These are phyloP conservation scores for Pentamera pediparva DNA, from an alignment of 53 echinoderm and acorn worm genomes.

Conservation along the genomic window DNA sequence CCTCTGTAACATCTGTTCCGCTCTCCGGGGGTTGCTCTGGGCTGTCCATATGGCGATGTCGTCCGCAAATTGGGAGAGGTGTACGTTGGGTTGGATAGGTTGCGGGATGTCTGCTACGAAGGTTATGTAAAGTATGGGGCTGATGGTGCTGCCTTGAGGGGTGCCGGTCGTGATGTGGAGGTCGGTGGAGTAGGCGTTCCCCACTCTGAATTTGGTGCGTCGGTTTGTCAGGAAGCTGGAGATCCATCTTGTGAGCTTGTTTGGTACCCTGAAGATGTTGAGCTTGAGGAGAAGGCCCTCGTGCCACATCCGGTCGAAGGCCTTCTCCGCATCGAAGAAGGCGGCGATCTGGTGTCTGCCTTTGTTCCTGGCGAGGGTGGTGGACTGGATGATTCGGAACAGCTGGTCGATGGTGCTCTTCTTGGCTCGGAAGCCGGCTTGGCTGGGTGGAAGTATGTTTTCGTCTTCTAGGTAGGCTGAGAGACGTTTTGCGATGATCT, in stretches of 20 bases:
- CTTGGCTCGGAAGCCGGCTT: too few species aligned
- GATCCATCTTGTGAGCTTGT: too few species aligned
- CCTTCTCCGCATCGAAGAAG: too few species aligned
- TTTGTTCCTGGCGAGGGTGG: not conserved
- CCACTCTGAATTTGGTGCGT: not conserved
- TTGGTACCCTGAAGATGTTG: not conserved
- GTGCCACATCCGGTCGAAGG: too few species aligned
- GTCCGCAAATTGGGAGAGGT: too few species aligned
- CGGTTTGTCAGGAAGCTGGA: not conserved
- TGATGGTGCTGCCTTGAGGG: not conserved
- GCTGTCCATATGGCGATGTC: not conserved
- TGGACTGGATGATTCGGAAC: not conserved
- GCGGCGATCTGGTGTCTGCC: not conserved
- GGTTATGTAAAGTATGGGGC: not conserved
- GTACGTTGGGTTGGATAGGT: not conserved
- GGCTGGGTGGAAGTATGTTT: too few species aligned
- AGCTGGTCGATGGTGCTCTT: not conserved
- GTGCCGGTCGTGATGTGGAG: not conserved
- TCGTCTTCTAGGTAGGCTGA: not conserved
- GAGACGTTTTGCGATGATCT: too few species aligned
- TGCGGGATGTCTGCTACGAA: not conserved
- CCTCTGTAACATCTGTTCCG: not conserved
- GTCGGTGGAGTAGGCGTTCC: too few species aligned
- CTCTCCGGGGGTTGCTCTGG: not conserved
- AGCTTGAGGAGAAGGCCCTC: too few species aligned